Conservation (phyloP, 2,797 vertebrate genomes). For the Synanceia verrucosa region DNA sequence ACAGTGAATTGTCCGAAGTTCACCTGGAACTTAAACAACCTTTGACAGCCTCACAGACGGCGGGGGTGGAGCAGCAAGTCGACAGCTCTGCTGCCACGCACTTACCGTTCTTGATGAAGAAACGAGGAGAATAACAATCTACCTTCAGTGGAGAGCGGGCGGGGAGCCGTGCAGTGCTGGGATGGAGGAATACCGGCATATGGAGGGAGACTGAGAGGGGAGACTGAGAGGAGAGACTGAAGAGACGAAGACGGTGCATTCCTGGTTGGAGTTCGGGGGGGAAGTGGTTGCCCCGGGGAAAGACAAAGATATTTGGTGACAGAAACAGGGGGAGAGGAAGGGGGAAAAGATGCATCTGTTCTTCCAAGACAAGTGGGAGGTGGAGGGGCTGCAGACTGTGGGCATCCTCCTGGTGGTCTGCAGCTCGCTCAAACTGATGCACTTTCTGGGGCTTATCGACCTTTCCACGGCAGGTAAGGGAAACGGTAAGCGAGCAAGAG, state of each 20-base stretch:
- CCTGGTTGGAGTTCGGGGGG: constrained; percentile 46
- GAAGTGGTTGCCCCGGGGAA: constrained; percentile 45
- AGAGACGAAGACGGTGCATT: constrained; percentile 46
- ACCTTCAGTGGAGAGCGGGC: constrained; percentile 47
- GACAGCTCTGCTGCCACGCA: constrained; percentile 55
- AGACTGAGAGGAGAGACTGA: constrained; percentile 53
- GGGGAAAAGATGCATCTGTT: constrained; percentile 78
- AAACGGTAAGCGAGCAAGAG: constrained; percentile 30
- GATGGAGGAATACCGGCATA: constrained; percentile 65
- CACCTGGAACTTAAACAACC: constrained; percentile 70
- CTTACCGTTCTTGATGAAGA: constrained; percentile 60
- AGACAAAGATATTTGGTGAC: constrained; percentile 51
- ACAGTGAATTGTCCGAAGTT: constrained; percentile 65
- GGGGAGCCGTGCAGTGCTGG: constrained; percentile 55
- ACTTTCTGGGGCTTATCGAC: constrained; percentile 89
- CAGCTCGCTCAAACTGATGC: constrained; percentile 88
- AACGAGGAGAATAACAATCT: constrained; percentile 70
- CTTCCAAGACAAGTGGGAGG: constrained; percentile 82
- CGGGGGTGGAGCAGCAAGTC: constrained; percentile 53
- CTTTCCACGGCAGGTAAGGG: constrained; percentile 82
- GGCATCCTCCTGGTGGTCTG: constrained; percentile 87
- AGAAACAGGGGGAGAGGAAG: constrained; percentile 28
- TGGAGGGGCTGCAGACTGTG: constrained; percentile 87
- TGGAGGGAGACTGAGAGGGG: constrained; percentile 72
- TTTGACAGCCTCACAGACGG: constrained; percentile 59